A percentile compares a stretch with the other conserved stretches of the same genome.
Conservation (phyloP, 2,888 invertebrate species). For the Nebria brevicollis region DNA sequence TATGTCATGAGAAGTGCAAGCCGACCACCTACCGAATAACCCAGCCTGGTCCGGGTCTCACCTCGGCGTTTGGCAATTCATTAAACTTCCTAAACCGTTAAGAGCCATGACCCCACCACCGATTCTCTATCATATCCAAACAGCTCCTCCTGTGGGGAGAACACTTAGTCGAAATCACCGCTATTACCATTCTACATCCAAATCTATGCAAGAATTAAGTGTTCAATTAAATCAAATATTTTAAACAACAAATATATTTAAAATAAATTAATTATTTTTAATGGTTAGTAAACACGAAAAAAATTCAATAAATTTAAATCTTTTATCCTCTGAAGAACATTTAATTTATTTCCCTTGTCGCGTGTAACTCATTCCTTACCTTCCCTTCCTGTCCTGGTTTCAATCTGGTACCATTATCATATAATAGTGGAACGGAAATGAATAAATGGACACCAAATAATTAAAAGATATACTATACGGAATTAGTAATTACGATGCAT, state of each 20-base stretch:
- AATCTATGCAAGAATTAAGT: background rate
- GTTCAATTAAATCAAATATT: background rate
- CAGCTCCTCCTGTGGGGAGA: background rate
- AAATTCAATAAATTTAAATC: constrained; percentile 39
- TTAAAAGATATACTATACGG: background rate
- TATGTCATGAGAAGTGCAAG: constrained; percentile 36
- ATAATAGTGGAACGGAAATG: constrained; percentile 20
- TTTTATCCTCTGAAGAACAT: constrained; percentile 37
- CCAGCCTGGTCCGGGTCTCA: background rate
- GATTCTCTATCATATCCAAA: background rate
- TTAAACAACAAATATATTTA: background rate
- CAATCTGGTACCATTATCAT: background rate
- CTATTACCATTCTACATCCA: background rate
- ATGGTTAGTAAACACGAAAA: constrained; percentile 19
- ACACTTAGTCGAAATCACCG: background rate
- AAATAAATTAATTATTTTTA: background rate
- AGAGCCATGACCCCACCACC: constrained; percentile 4
- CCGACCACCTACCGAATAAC: constrained; percentile 20
- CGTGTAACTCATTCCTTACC: constrained; percentile 19
- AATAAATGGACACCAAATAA: constrained; percentile 12
- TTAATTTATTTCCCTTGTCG: constrained; percentile 43
- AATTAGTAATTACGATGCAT: background rate
- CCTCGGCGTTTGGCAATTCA: constrained; percentile 8
- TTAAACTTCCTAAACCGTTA: constrained; percentile 22
- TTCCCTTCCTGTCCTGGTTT: constrained; percentile 17